Evolutionary conservation across 2,797 vertebrate species (phyloP), one percentile per base, ranked within the genome.

Genomic region (Amblyopsis hoosieri): DNA sequence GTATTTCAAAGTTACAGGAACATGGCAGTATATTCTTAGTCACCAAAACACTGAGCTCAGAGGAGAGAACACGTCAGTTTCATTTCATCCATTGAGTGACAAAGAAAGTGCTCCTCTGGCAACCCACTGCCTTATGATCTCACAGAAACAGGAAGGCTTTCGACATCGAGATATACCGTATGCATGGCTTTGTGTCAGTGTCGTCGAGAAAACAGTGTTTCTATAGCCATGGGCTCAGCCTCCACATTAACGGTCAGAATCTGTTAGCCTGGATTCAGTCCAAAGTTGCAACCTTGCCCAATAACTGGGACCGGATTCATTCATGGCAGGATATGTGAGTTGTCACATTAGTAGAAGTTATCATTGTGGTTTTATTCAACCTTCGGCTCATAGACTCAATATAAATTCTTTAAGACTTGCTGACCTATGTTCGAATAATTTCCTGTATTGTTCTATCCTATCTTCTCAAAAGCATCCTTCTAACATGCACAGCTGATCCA

Each of bases 1-100:
- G 74, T 81, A 84, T 79, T 82, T 84, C 76, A 85, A 14, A 59
- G 53, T 37, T 54, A 72, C 51, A 67, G 62, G 56, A 46, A 56
- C 42, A 33, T 45, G 52, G 65, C 53, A 45, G 64, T 79, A 67
- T 78, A 65, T 53, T 77, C 15, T 29, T 33, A 1, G 14, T 12
- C 53, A 62, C 19, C 60, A 62, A 60, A 57, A 63, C 3, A 33
- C 63, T 29, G 53, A 54, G n/a, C 54, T 67, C 62, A 29, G 49
- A 56, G 56, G 15, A 77, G 60, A 61, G 31, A 66, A 67, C 64
- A 56, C 55, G 67, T 67, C 74, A 60, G 42, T 61, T 71, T 23
- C 61, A 46, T 82, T 74, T 75, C 45, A 74, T 80, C 54, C 47
- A 50, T 12, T 53, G 72, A 76, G 55, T 72, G 75, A 74, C 62